Evolutionary conservation across 2,113 vertebrate genomes (phyloP).

Genomic region (Lipotes vexillifer): DNA sequence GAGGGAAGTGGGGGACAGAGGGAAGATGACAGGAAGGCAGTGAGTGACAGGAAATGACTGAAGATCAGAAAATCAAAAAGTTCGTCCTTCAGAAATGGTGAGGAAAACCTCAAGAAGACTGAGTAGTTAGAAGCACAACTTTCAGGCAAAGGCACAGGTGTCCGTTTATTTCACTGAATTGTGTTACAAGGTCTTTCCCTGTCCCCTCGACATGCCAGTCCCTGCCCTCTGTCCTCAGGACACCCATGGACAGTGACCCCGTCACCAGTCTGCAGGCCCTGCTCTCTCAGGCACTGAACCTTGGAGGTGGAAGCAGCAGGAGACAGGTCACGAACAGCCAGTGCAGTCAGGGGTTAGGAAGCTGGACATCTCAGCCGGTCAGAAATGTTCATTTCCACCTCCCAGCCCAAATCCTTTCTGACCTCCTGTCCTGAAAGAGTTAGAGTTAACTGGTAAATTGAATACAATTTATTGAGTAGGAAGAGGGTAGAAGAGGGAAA

Average conservation of each 20-base stretch:
- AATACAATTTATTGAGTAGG: not conserved
- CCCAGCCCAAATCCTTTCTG: not conserved
- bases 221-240: not conserved
- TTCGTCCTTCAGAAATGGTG: not conserved
- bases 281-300: not conserved
- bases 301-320: not conserved
- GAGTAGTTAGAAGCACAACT: not conserved
- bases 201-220: not conserved
- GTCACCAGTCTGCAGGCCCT: not conserved
- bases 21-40: no score
- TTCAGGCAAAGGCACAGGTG: rapidly evolving
- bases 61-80: not conserved
- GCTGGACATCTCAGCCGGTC: not conserved
- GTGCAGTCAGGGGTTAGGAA: not conserved
- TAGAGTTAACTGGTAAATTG: not conserved
- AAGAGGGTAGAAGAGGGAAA: not conserved
- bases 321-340: not conserved
- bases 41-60: not conserved
- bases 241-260: not conserved
- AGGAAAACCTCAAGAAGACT: not conserved
- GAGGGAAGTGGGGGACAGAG: not conserved
- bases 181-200: not conserved
- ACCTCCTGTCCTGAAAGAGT: not conserved
- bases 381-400: not conserved
- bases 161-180: not conserved